Evolutionary conservation across 2,113 vertebrate genomes (phyloP).

Genomic region (Sinocyclocheilus rhinocerous): DNA sequence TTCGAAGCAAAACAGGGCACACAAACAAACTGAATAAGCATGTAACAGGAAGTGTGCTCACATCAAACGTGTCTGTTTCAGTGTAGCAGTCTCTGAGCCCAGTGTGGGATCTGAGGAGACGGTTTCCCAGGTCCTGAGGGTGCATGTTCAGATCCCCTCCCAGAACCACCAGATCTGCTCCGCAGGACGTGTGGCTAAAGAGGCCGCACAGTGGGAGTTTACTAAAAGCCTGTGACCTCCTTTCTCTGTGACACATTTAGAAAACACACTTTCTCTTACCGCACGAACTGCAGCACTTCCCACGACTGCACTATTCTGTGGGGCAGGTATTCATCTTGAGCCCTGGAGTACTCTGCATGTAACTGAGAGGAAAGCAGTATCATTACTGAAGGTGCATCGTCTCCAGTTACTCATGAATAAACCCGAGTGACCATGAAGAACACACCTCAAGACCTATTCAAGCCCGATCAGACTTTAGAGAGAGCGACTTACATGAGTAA

Average conservation of each 20-base stretch:
- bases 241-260: neutral
- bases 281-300: conserved; percentile 85
- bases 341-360: conserved; percentile 81
- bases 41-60: conserved; percentile 55
- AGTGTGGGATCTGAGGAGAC: conserved; percentile 73
- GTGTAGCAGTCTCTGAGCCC: conserved; percentile 78
- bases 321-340: conserved; percentile 80
- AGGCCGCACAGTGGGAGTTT: neutral
- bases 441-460: neutral
- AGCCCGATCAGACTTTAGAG: neutral
- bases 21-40: neutral
- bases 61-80: conserved; percentile 73
- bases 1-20: neutral
- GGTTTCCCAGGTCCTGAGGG: conserved; percentile 77
- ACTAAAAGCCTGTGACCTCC: neutral
- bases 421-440: neutral
- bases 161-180: conserved; percentile 77
- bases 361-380: conserved; percentile 68
- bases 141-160: conserved; percentile 86
- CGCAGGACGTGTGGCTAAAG: conserved; percentile 79
- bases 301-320: conserved; percentile 84
- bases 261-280: conserved; percentile 68
- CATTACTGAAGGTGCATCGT: neutral
- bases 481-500: conserved; percentile 79
- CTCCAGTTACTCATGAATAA: conserved; percentile 26